These are phyloP conservation scores for Seladonia tumulorum DNA, from an alignment of 2,888 invertebrate genomes.

Conservation along the genomic window DNA sequence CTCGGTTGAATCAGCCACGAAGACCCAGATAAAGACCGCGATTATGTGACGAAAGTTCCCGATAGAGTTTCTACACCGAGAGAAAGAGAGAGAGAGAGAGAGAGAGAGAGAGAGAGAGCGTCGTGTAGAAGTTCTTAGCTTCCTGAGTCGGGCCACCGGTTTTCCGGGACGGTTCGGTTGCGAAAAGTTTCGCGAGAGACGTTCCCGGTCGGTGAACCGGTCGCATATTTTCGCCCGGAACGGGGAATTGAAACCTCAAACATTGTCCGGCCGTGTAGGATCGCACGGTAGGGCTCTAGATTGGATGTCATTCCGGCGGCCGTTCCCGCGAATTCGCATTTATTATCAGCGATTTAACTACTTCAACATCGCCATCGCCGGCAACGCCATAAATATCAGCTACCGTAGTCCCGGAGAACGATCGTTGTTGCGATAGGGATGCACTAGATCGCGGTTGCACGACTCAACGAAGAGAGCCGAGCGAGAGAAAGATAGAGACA, in stretches of 20 bases:
- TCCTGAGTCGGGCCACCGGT: constrained; percentile 18
- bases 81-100: not conserved
- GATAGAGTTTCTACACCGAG: not conserved
- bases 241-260: constrained; percentile 47
- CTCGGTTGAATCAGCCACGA: not conserved
- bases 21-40: not conserved
- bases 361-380: constrained; percentile 77
- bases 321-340: constrained; percentile 72
- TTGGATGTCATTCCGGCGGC: constrained; percentile 44
- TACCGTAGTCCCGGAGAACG: constrained; percentile 77
- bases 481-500: constrained; percentile 21
- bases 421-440: constrained; percentile 82
- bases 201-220: constrained; percentile 15
- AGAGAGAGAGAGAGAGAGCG: too few species aligned
- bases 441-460: constrained; percentile 80
- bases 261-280: constrained; percentile 22
- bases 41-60: not conserved
- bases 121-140: not conserved
- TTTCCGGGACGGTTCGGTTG: constrained; percentile 10
- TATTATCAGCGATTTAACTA: constrained; percentile 82
- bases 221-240: constrained; percentile 17
- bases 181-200: constrained; percentile 15
- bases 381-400: constrained; percentile 73
- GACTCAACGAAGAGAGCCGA: constrained; percentile 67
- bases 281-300: constrained; percentile 38